Percentiles rank a stretch among this genome's conserved stretches.
Conservation (phyloP, 1,140 invertebrate species). For the Saccostrea echinata region DNA sequence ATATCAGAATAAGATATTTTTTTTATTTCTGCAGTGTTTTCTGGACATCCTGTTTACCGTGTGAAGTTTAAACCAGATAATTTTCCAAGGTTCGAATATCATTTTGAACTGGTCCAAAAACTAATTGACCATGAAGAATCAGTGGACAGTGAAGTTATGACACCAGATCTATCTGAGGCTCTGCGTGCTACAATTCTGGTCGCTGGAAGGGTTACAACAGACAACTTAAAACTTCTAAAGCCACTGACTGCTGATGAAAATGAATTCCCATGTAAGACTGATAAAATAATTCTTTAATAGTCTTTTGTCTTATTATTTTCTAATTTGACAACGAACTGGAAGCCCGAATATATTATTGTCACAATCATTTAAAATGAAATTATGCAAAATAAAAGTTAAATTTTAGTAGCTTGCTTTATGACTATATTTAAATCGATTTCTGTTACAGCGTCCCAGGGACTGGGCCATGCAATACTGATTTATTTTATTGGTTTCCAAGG, state of each 20-base stretch:
- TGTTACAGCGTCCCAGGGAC: background rate
- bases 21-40: too few relatives aligned
- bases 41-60: too few relatives aligned
- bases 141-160: background rate
- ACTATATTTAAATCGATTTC: too few relatives aligned
- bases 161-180: background rate
- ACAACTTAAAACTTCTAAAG: background rate
- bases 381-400: too few relatives aligned
- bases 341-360: too few relatives aligned
- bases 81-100: constrained; percentile 1
- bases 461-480: background rate
- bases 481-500: background rate
- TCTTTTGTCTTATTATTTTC: too few relatives aligned
- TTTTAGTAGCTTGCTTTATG: too few relatives aligned
- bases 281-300: too few relatives aligned
- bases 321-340: too few relatives aligned
- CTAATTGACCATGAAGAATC: background rate
- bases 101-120: background rate
- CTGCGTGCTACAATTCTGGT: too few relatives aligned
- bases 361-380: too few relatives aligned
- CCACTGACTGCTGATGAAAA: background rate
- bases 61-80: background rate
- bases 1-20: too few relatives aligned
- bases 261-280: background rate
- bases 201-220: background rate